phyloP scores from a whole-genome alignment of 2,888 invertebrate species.

The Chaitophorus viminalis region DNA sequence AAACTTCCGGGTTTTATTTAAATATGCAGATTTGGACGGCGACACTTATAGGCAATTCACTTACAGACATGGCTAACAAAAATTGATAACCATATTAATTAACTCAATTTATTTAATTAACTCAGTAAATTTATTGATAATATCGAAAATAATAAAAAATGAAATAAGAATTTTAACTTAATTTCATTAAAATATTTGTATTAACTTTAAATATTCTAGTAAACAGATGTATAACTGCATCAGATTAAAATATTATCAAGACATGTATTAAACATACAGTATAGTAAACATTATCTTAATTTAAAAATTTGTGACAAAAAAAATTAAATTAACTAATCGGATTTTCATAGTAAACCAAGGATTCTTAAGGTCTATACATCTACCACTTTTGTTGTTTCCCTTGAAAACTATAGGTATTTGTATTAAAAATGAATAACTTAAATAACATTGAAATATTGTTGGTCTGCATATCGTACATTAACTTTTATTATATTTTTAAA shows the following conservation, averaged over 20 bases:
- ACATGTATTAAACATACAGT: background rate
- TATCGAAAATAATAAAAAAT: background rate
- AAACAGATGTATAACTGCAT: background rate
- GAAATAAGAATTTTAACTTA: background rate
- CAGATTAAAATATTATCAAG: background rate
- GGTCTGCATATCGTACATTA: background rate
- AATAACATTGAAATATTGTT: background rate
- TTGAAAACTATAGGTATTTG: constrained; percentile 25
- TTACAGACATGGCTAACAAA: background rate
- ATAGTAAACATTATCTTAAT: background rate
- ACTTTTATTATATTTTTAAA: background rate
- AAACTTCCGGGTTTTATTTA: background rate
- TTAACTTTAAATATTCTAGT: background rate
- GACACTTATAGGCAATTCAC: constrained; percentile 15
- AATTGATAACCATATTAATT: background rate
- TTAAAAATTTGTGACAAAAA: background rate
- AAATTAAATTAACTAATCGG: background rate
- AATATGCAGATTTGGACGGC: background rate
- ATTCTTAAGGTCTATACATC: background rate
- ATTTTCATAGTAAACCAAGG: background rate
- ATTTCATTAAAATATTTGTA: background rate
- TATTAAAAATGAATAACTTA: background rate
- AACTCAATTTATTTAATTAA: no score
- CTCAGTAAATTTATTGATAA: background rate
- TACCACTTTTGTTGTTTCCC: constrained; percentile 42